phyloP scores from a whole-genome alignment of 2,888 invertebrate genomes.

The Patella depressa region DNA sequence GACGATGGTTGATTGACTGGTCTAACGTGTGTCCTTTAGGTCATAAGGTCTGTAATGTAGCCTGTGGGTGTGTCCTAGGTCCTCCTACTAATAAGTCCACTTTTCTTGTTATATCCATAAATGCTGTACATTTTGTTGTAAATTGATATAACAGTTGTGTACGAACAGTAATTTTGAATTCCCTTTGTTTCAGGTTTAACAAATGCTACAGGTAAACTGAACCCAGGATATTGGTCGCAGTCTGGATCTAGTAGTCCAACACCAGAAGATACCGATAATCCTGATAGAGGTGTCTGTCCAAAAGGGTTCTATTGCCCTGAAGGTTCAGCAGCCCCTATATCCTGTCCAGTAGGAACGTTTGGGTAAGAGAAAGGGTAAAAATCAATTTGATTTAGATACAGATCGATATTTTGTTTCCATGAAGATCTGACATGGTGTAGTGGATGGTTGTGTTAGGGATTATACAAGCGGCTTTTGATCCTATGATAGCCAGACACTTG shows the following conservation, averaged over 20 bases:
- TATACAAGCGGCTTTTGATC: too few relatives aligned
- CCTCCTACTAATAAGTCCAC: too few relatives aligned
- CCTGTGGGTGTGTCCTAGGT: too few relatives aligned
- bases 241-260: conserved; percentile 46
- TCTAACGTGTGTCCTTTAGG: too few relatives aligned
- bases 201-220: conserved; percentile 57
- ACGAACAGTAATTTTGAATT: conserved; percentile 2
- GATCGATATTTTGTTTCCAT: too few relatives aligned
- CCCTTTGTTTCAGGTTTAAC: conserved; percentile 46
- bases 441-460: too few relatives aligned
- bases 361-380: conserved; percentile 46
- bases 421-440: too few relatives aligned
- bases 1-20: too few relatives aligned
- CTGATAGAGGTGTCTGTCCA: conserved; percentile 59
- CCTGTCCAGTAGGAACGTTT: conserved; percentile 65
- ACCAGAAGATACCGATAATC: conserved; percentile 57
- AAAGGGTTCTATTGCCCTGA: conserved; percentile 65
- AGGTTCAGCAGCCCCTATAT: conserved; percentile 49
- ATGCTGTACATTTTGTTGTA: neutral
- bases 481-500: too few relatives aligned
- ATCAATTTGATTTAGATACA: too few relatives aligned
- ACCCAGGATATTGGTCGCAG: conserved; percentile 62
- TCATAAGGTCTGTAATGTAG: too few relatives aligned
- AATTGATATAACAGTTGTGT: neutral
- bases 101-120: neutral